Base-by-base conservation (phyloP, 2,888 invertebrate species). In the Dioctria linearis region DNA sequence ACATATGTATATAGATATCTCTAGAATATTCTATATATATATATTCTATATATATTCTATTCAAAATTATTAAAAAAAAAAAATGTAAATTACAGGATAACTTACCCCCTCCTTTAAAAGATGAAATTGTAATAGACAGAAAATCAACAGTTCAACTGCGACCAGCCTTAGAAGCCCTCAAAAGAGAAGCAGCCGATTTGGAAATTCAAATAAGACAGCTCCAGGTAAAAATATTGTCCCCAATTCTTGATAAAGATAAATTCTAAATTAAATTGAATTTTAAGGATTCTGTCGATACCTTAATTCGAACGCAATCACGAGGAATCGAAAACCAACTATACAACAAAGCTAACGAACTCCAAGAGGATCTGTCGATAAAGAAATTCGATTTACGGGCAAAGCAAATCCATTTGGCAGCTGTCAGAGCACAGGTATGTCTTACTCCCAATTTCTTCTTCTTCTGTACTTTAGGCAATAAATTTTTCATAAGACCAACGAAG, bases 311-410 rank as follows among this genome's bases (percentile, higher is more conserved):
- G 87, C 98, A 98, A 87, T 90, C 90, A 84, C 90, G 94, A 79
- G 93, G 93, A 82, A 90, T 95, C 83, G 97, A 97, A 88, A 94
- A 94, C 83, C 94, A 94, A 86, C 91, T 96, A 81, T 96, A 94
- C 90, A 96, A 95, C 88, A 98, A 98, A 91, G 97, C 96, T 85
- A 97, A 97, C 88, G 98, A 98, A 90, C 92, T 98, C 78, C 95
- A 98, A 90, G 98, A 98, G 89, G 98, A 98, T 86, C 95, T 98
- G 87, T 96, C 97, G 83, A 91, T 96, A 90, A 98, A 98, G 90
- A 93, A 95, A 86, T 98, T 97, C 89, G 98, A 98, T 90, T 93
- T 97, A 85, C 93, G 96, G 84, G 95, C 97, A 76, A 96, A 97
- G 67, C 96, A 96, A 88, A 92, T 98, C 83, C 97, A 97, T 89